These are phyloP conservation scores for Drosophila borborema DNA, from an alignment of 2,888 invertebrate species.

Conservation along the genomic window DNA sequence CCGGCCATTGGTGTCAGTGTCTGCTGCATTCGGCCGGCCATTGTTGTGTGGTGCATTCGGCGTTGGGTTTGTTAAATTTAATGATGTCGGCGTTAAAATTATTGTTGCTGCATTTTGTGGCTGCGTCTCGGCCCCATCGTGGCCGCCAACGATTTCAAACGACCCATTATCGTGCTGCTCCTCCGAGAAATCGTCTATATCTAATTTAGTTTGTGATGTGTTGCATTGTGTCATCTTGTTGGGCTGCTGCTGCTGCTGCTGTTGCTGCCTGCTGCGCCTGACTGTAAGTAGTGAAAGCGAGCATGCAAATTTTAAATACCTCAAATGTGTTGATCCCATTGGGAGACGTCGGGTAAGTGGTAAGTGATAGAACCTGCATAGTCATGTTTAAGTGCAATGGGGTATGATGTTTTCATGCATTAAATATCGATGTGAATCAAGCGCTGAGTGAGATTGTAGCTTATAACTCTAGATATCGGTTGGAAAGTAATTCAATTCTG, in stretches of 20 bases:
- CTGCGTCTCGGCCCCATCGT: slow-evolving; percentile 33
- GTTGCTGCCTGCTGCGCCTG: slow-evolving; percentile 30
- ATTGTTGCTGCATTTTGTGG: slow-evolving; percentile 81
- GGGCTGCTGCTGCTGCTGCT: slow-evolving; percentile 31
- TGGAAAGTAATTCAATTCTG: too few relatives aligned
- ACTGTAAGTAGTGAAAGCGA: slow-evolving; percentile 61
- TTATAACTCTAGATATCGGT: too few relatives aligned
- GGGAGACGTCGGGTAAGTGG: slow-evolving; percentile 18
- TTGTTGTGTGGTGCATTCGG: slow-evolving; percentile 52
- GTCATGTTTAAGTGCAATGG: too few relatives aligned
- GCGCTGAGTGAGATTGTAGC: not conserved
- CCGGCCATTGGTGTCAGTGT: slow-evolving; percentile 48
- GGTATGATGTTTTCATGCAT: not conserved
- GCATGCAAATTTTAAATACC: slow-evolving; percentile 58
- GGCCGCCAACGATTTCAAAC: slow-evolving; percentile 31
- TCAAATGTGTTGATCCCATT: slow-evolving; percentile 27
- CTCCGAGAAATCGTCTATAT: slow-evolving; percentile 76
- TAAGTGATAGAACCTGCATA: not conserved
- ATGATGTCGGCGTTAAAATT: slow-evolving; percentile 83
- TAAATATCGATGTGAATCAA: not conserved
- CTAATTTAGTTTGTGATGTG: slow-evolving; percentile 80
- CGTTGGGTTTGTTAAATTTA: slow-evolving; percentile 77
- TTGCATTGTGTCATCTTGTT: slow-evolving; percentile 67
- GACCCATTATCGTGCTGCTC: slow-evolving; percentile 62
- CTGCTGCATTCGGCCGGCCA: slow-evolving; percentile 24